Base-by-base conservation (phyloP, 2,888 invertebrate genomes). In the Rhimphoctona megacephalus region DNA sequence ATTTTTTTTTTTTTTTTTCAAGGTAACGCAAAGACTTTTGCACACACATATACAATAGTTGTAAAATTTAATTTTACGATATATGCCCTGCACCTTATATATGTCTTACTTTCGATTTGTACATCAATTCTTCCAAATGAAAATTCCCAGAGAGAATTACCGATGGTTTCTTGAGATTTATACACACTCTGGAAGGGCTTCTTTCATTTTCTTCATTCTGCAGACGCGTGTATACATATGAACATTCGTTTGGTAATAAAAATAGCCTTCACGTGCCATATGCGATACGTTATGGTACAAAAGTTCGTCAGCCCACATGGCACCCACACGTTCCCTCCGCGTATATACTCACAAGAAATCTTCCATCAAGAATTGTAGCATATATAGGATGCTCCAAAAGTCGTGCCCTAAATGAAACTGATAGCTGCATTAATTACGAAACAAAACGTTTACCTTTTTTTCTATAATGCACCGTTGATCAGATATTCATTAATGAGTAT, bases 201-300 rank as follows among this genome's bases (percentile, higher is more conserved):
- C 43, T 79, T 57, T 79, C 43, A 7, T 79, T 70, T 70, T 69
- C 43, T 57, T 61, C 61, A 61, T 30, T 79, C 49, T 72, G 22
- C 36, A 57, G 25, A 57, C 57, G 66, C 46, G n/a, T 30, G 30
- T 39, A 25, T 57, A 57, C 43, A 33, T 11, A 66, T 77, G 46
- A 73, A 81, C 66, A 73, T 61, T 86, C 73, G 86, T 87, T 89
- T 86, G 83, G 84, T 88, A 89, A 90, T 90, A 91, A 92, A 91
- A 92, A 92, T 92, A 92, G 86, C 89, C 89, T 90, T 90, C 88
- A 84, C 88, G 87, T 87, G 89, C 87, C 91, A 90, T 90, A 90
- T 90, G 91, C 81, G 89, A 87, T 84, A 89, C 67, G 74, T 69
- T 82, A 69, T 67, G 74, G 82, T 76, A 89, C 91, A 91, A 91